These are phyloP conservation scores for Periplaneta americana DNA, from an alignment of 1,140 invertebrate genomes.

Conservation along the genomic window DNA sequence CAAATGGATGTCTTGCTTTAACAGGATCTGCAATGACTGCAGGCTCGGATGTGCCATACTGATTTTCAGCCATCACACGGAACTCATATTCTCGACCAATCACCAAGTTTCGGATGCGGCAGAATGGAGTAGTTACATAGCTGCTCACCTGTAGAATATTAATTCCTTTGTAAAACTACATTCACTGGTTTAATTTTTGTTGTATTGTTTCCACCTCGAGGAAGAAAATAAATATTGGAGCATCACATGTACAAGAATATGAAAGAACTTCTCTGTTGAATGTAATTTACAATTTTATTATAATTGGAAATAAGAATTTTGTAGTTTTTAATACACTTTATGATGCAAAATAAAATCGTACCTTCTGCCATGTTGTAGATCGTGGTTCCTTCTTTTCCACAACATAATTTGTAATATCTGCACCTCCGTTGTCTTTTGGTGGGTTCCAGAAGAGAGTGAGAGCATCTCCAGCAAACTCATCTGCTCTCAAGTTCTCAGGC, in stretches of 20 bases:
- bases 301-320: too few relatives aligned
- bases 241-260: too few relatives aligned
- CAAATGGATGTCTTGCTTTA: slow-evolving; percentile 92
- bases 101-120: slow-evolving; percentile 84
- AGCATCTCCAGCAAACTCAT: slow-evolving; percentile 93
- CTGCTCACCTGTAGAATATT: slow-evolving; percentile 60
- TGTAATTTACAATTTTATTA: too few relatives aligned
- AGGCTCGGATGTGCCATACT: slow-evolving; percentile 92
- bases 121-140: slow-evolving; percentile 83
- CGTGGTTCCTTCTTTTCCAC: slow-evolving; percentile 89
- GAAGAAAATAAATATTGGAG: too few relatives aligned
- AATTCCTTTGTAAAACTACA: too few relatives aligned
- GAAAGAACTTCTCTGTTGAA: too few relatives aligned
- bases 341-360: slow-evolving; percentile 29
- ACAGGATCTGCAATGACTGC: slow-evolving; percentile 82
- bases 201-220: too few relatives aligned
- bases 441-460: slow-evolving; percentile 94
- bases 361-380: slow-evolving; percentile 78
- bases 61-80: slow-evolving; percentile 95
- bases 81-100: slow-evolving; percentile 94
- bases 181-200: too few relatives aligned
- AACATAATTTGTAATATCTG: slow-evolving; percentile 93
- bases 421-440: slow-evolving; percentile 93
- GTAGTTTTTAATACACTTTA: too few relatives aligned
- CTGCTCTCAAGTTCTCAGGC: slow-evolving; percentile 81